These are phyloP conservation scores for Lepidocyrtinus sp. DNA, from an alignment of 2,888 invertebrate species.

Conservation along the genomic window DNA sequence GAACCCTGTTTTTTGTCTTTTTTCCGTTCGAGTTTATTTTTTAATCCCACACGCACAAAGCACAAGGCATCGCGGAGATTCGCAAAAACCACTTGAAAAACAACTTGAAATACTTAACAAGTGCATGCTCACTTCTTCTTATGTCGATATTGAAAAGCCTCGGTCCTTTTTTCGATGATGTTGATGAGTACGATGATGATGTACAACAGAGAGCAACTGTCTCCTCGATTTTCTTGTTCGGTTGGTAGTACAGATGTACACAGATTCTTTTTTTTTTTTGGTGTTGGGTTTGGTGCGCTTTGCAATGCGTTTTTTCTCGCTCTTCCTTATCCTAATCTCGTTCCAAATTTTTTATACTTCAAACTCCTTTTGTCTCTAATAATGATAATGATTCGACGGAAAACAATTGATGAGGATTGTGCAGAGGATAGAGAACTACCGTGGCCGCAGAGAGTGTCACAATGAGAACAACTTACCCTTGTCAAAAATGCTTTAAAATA, in stretches of 20 bases:
- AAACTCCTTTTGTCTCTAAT: neutral
- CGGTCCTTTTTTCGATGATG: neutral
- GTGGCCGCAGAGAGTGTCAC: neutral
- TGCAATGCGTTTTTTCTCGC: neutral
- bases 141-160: neutral
- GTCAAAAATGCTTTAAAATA: neutral
- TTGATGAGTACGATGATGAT: neutral
- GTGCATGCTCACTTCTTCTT: conserved; percentile 7
- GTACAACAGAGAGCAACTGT: conserved; percentile 14
- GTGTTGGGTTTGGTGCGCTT: neutral
- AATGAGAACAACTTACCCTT: neutral
- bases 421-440: neutral
- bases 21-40: neutral
- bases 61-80: neutral
- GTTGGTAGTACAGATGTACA: neutral
- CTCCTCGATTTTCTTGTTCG: conserved; percentile 1
- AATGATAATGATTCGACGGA: neutral
- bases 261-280: neutral
- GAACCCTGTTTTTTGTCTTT: conserved; percentile 17
- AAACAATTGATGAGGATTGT: neutral
- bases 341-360: neutral
- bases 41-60: conserved; percentile 30
- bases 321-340: conserved; percentile 6
- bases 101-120: conserved; percentile 15
- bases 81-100: conserved; percentile 9